A percentile compares a stretch with the other conserved stretches of the same genome.
phyloP scores from a whole-genome alignment of 2,797 vertebrate species.

The Salmo trutta region DNA sequence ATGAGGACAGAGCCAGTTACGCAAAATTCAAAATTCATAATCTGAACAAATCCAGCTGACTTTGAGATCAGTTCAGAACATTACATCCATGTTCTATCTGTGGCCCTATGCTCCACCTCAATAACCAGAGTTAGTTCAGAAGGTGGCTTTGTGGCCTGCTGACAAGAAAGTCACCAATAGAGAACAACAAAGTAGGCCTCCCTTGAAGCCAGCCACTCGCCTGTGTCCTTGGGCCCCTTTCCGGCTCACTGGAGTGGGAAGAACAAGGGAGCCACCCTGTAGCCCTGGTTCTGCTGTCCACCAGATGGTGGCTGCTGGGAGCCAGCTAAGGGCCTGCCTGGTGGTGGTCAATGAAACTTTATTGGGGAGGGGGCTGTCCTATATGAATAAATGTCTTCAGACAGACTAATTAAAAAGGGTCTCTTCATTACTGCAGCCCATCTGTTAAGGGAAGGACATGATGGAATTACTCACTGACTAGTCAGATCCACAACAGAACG shows the following conservation, averaged over 20 bases:
- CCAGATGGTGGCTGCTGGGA: slow-evolving; percentile 89
- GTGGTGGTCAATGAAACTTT: slow-evolving; percentile 79
- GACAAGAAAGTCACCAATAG: neutral
- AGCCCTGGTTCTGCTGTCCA: slow-evolving; percentile 75
- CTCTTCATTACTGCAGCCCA: slow-evolving; percentile 84
- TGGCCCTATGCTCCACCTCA: no score
- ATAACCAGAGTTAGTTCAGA: neutral
- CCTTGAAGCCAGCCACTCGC: slow-evolving; percentile 43
- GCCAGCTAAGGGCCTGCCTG: slow-evolving; percentile 73
- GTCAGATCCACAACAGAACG: slow-evolving; percentile 65
- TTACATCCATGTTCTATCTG: no score
- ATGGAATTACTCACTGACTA: slow-evolving; percentile 69
- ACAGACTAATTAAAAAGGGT: slow-evolving; percentile 87
- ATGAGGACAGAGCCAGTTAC: slow-evolving; percentile 1
- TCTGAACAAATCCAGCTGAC: neutral
- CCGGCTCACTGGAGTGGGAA: slow-evolving; percentile 47
- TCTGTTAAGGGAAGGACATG: slow-evolving; percentile 83
- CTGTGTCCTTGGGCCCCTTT: slow-evolving; percentile 70
- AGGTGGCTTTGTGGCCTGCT: slow-evolving; percentile 8
- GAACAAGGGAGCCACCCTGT: slow-evolving; percentile 51
- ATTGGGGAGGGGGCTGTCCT: slow-evolving; percentile 69
- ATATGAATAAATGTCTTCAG: slow-evolving; percentile 84
- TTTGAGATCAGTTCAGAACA: neutral
- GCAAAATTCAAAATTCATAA: neutral
- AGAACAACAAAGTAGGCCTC: slow-evolving; percentile 40